Evolutionary conservation across 2,888 invertebrate species (phyloP).

Genomic region (Cephus pulcher): DNA sequence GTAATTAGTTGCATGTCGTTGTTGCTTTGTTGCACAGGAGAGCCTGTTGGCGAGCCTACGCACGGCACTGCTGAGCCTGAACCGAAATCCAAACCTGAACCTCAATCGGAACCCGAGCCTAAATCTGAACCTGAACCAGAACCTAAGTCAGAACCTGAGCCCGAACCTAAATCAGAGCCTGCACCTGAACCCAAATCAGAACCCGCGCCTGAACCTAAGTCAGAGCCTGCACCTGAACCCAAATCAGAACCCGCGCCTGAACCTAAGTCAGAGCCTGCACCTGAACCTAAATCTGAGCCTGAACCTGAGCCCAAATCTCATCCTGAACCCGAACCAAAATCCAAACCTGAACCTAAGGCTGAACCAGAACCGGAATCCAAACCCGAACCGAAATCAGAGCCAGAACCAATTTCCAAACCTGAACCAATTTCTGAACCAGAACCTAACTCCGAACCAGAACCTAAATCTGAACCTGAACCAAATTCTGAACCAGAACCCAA

Average conservation of each 20-base stretch:
- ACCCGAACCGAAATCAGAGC: conserved; percentile 58
- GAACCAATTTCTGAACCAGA: conserved; percentile 54
- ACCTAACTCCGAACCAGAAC: conserved; percentile 58
- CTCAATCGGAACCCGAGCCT: conserved; percentile 60
- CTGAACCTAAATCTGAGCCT: conserved; percentile 65
- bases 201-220: conserved; percentile 44
- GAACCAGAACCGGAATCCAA: conserved; percentile 66
- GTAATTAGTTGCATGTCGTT: conserved; percentile 53
- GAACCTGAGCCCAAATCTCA: conserved; percentile 67
- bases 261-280: conserved; percentile 60
- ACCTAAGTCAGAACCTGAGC: conserved; percentile 32
- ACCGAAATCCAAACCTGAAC: conserved; percentile 36
- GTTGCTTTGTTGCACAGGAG: conserved; percentile 66
- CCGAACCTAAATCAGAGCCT: conserved; percentile 54
- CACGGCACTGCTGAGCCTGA: conserved; percentile 39
- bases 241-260: conserved; percentile 49
- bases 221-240: conserved; percentile 57
- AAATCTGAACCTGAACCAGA: conserved; percentile 61
- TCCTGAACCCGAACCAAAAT: conserved; percentile 68
- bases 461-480: conserved; percentile 58
- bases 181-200: conserved; percentile 56
- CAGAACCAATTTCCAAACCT: conserved; percentile 55
- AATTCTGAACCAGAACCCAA: conserved; percentile 57
- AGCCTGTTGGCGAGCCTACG: conserved; percentile 54
- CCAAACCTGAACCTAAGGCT: conserved; percentile 62